phyloP scores from a whole-genome alignment of 1,140 invertebrate genomes.

The Zeugodacus cucurbitae region DNA sequence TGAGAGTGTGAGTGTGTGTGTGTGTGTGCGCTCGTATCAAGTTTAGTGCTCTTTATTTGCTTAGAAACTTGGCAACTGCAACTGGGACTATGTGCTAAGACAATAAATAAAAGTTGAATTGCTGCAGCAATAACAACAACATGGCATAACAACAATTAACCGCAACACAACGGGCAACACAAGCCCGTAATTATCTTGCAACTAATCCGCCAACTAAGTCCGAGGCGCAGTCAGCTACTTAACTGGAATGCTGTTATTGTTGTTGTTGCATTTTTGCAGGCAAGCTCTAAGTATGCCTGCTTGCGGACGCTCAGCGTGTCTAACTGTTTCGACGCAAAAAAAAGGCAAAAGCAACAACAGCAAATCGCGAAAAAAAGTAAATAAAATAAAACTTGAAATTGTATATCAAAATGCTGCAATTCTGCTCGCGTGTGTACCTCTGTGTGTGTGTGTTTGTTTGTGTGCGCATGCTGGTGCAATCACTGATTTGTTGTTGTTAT shows the following conservation, averaged over 20 bases:
- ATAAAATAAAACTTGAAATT: neutral
- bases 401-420: no score
- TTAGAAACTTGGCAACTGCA: neutral
- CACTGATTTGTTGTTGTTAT: neutral
- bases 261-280: neutral
- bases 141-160: constrained; percentile 17
- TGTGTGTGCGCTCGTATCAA: neutral
- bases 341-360: neutral
- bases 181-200: constrained; percentile 29
- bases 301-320: neutral
- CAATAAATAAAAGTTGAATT: neutral
- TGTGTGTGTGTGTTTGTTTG: neutral
- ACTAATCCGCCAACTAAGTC: neutral
- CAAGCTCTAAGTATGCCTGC: neutral
- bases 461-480: neutral
- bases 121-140: neutral
- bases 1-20: neutral
- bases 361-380: neutral
- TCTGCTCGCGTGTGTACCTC: no score
- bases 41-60: neutral
- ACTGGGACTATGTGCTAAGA: neutral
- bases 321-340: neutral
- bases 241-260: neutral
- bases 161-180: constrained; percentile 15
- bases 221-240: neutral